Percentiles rank a stretch among this genome's conserved stretches.
Evolutionary conservation across 2,888 invertebrate genomes (phyloP).

Genomic region (Campoletis raptor): DNA sequence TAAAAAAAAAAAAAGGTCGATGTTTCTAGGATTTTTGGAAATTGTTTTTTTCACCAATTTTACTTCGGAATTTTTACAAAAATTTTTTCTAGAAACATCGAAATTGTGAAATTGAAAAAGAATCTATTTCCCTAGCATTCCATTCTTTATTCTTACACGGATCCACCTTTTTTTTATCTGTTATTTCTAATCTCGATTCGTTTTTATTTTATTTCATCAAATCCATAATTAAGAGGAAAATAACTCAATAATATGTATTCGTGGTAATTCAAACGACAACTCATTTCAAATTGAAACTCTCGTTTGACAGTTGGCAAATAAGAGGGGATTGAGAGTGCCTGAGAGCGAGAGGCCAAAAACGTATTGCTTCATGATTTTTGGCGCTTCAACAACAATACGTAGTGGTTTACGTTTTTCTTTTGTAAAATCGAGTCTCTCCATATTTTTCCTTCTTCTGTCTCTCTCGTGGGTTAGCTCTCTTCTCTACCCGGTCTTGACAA

Average conservation of each 20-base stretch:
- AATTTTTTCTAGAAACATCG: neutral
- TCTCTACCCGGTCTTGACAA: neutral
- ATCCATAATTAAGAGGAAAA: neutral
- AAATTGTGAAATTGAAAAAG: too few relatives aligned
- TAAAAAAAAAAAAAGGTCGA: too few relatives aligned
- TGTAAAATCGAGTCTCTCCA: slow-evolving; percentile 6
- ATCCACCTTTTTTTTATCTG: too few relatives aligned
- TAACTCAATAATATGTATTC: neutral
- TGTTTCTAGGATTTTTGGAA: too few relatives aligned
- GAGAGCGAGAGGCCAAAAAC: slow-evolving; percentile 32
- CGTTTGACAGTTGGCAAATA: slow-evolving; percentile 17
- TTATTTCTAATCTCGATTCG: neutral
- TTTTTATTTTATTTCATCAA: neutral
- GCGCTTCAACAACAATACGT: slow-evolving; percentile 53
- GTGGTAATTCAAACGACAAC: neutral
- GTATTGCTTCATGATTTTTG: slow-evolving; percentile 70
- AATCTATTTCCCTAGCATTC: too few relatives aligned
- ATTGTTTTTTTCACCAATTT: too few relatives aligned
- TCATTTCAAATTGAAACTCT: neutral
- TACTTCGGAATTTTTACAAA: too few relatives aligned
- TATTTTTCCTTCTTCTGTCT: neutral
- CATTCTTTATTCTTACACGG: too few relatives aligned
- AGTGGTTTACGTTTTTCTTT: slow-evolving; percentile 35
- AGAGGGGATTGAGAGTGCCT: slow-evolving; percentile 30
- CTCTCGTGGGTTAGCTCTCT: neutral